These are phyloP conservation scores for Epirrita christyi DNA, from an alignment of 2,888 invertebrate species.

Conservation along the genomic window DNA sequence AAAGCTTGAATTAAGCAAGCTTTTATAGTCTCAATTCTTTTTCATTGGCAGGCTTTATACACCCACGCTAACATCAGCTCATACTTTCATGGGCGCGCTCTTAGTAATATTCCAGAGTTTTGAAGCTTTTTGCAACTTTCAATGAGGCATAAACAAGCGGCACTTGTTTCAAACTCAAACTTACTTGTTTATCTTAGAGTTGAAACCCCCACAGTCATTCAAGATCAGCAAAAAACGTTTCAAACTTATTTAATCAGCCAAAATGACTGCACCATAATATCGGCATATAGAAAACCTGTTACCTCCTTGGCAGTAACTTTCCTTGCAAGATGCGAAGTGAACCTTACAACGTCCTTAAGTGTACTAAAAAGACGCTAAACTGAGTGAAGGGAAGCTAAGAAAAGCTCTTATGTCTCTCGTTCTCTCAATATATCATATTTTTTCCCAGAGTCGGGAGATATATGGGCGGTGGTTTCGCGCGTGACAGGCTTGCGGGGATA, in stretches of 20 bases:
- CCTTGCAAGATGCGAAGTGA: constrained; percentile 24
- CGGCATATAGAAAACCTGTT: constrained; percentile 35
- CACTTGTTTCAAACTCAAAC: constrained; percentile 24
- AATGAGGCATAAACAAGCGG: constrained; percentile 18
- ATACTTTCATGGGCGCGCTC: constrained; percentile 5
- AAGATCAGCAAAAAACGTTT: constrained; percentile 23
- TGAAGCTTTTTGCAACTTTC: constrained; percentile 18
- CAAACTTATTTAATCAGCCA: constrained; percentile 37
- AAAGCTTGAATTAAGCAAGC: background rate
- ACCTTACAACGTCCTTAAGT: constrained; percentile 36
- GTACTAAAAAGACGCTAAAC: constrained; percentile 70
- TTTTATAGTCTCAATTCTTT: background rate
- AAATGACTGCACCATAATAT: constrained; percentile 35
- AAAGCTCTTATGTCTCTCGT: constrained; percentile 78
- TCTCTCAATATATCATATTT: constrained; percentile 83
- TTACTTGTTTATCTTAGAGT: constrained; percentile 22
- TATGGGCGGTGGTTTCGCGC: constrained; percentile 77
- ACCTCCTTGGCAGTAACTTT: constrained; percentile 30
- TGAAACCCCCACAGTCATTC: constrained; percentile 17
- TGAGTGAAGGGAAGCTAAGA: constrained; percentile 64
- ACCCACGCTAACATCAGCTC: background rate
- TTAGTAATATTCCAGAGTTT: constrained; percentile 8
- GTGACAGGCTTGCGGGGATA: constrained; percentile 81
- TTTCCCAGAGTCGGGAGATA: constrained; percentile 74
- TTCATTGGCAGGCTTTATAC: constrained; percentile 3